These are phyloP conservation scores for Hermaeophaga mercurialis DNA, from an alignment of 2,888 invertebrate species.

Conservation along the genomic window DNA sequence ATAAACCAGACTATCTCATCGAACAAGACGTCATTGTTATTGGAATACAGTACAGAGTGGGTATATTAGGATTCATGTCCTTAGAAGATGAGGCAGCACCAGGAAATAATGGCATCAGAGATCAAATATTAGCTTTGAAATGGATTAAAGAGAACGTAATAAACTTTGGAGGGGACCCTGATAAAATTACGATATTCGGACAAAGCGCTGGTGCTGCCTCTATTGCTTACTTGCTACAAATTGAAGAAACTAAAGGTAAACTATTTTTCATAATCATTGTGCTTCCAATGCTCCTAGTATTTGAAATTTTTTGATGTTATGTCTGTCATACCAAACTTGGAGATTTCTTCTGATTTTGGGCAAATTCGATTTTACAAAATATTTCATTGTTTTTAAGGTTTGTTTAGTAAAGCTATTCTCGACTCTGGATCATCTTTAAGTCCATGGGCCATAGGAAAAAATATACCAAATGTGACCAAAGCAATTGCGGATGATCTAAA, in stretches of 20 bases:
- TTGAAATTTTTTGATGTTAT: too few species aligned
- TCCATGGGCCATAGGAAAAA: conserved; percentile 44
- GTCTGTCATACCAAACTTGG: too few species aligned
- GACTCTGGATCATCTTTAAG: conserved; percentile 47
- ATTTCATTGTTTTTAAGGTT: too few species aligned
- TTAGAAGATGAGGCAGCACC: conserved; percentile 72
- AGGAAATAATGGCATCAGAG: conserved; percentile 75
- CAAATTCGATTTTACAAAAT: too few species aligned
- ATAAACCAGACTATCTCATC: conserved; percentile 60
- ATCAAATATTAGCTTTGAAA: conserved; percentile 70
- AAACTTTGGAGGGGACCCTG: conserved; percentile 72
- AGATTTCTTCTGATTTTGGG: too few species aligned
- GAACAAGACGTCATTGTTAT: conserved; percentile 69
- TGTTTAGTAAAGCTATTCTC: conserved; percentile 47
- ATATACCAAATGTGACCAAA: neutral
- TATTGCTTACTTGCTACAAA: conserved; percentile 26
- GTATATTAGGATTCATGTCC: conserved; percentile 69
- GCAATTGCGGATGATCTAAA: conserved; percentile 7
- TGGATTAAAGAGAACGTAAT: conserved; percentile 73
- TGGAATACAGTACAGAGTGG: conserved; percentile 72
- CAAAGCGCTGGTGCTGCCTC: conserved; percentile 72
- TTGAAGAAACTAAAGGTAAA: conserved; percentile 21
- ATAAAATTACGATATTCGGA: conserved; percentile 69
- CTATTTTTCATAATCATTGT: too few species aligned
- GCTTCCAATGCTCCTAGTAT: too few species aligned